Base-by-base conservation (phyloP, 2,888 invertebrate genomes). In the Cacoxenus indagator region DNA sequence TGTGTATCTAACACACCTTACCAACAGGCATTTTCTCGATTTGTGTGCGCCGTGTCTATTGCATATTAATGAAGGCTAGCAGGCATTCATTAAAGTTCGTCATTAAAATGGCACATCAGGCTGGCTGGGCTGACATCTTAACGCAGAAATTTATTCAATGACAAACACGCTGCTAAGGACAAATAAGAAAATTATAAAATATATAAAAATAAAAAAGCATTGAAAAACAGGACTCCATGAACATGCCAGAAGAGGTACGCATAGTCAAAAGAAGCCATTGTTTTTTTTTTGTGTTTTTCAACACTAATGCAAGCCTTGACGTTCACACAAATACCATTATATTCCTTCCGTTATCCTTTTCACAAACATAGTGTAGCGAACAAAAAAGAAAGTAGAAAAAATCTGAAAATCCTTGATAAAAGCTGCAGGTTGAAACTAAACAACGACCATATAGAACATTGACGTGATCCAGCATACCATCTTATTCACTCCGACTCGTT, bases 331-430 rank as follows among this genome's bases (percentile, higher is more conserved):
- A 55, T 9, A 55, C 55, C 76, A 75, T 78, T 74, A 72, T 76
- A 62, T 6, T 11, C 62, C n/a, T 73, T 75, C 74, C n/a, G 77
- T 78, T 78, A 77, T 77, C 79, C 79, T 78, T 77, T 77, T 71
- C 75, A 76, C 77, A 78, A 72, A 77, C 72, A 64, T 45, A 22
- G 26, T 26, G 48, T 11, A 37, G 14, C 2, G n/a, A 48, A n/a
- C n/a, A 19, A 48, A 19, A 48, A 19, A 48, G 48, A 48, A 19
- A 54, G 2, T 14, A 22, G 51, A 24, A 54, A 11, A 22, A 51
- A 6, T 72, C 77, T 72, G 74, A 78, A 77, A 78, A 78, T 77
- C 77, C 77, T 78, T 78, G 77, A 78, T 78, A 78, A 79, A 79
- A 78, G 79, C 76, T 70, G 77, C 75, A 68, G 26, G 27, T 27